Percentiles rank a stretch among this genome's conserved stretches.
phyloP scores from a whole-genome alignment of 1,140 invertebrate genomes.

The Apis florea region DNA sequence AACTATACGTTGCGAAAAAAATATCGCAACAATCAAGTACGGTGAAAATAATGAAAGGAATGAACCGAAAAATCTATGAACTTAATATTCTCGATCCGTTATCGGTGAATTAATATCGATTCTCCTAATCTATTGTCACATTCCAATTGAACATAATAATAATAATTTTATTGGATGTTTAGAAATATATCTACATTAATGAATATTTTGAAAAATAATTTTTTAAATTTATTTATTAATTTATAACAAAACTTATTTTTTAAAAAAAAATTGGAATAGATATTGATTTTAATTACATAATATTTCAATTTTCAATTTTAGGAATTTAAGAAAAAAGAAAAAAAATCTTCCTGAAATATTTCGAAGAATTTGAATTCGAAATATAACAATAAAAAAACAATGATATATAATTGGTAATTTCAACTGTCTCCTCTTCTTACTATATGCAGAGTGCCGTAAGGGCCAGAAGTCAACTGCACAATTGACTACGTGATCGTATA shows the following conservation, averaged over 20 bases:
- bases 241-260: neutral
- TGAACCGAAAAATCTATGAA: neutral
- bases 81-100: neutral
- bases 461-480: constrained; percentile 55
- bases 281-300: neutral
- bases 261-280: neutral
- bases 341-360: neutral
- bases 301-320: neutral
- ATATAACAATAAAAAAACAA: neutral
- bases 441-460: constrained; percentile 43
- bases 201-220: neutral
- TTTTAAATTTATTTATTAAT: neutral
- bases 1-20: neutral
- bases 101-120: neutral
- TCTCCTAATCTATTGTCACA: neutral
- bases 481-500: constrained; percentile 35
- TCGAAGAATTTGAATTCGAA: neutral
- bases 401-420: constrained; percentile 43
- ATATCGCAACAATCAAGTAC: neutral
- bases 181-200: too few relatives aligned
- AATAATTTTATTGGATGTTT: neutral
- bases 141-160: neutral
- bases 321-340: neutral
- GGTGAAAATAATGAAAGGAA: neutral
- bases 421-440: constrained; percentile 40